A percentile compares a stretch with the other conserved stretches of the same genome.
phyloP scores from a whole-genome alignment of 2,888 invertebrate genomes.

The Carterocephalus palaemon region DNA sequence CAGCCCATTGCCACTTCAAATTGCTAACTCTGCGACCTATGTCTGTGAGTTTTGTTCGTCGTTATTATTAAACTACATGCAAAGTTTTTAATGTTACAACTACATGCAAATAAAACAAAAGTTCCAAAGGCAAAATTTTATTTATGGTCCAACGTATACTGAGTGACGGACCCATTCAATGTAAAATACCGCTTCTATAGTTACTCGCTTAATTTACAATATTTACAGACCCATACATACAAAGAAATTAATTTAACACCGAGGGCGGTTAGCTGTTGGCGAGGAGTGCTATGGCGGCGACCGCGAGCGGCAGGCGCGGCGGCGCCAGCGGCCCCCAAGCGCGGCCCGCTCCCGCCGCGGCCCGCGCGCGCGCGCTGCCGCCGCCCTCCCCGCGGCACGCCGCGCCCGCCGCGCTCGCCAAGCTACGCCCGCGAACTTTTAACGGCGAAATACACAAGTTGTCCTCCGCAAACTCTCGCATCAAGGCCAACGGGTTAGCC shows the following conservation, averaged over 20 bases:
- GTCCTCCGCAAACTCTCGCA: conserved; percentile 82
- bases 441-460: conserved; percentile 93
- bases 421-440: conserved; percentile 87
- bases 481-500: conserved; percentile 85
- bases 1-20: no score
- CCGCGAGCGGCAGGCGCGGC: conserved; percentile 37
- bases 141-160: conserved; percentile 77
- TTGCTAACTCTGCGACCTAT: no score
- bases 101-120: conserved; percentile 31
- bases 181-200: conserved; percentile 71
- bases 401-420: conserved; percentile 76
- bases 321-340: conserved; percentile 39
- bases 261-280: conserved; percentile 63
- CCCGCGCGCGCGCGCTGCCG: conserved; percentile 57
- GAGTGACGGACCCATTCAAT: conserved; percentile 76
- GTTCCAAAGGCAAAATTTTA: conserved; percentile 74
- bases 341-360: conserved; percentile 45
- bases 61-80: no score
- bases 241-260: conserved; percentile 61
- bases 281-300: conserved; percentile 57
- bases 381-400: conserved; percentile 65
- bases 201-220: conserved; percentile 72
- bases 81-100: no score
- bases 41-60: no score
- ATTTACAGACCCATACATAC: conserved; percentile 69